Evolutionary conservation across 2,113 vertebrate genomes (phyloP).

Genomic region (Eolophus roseicapilla): DNA sequence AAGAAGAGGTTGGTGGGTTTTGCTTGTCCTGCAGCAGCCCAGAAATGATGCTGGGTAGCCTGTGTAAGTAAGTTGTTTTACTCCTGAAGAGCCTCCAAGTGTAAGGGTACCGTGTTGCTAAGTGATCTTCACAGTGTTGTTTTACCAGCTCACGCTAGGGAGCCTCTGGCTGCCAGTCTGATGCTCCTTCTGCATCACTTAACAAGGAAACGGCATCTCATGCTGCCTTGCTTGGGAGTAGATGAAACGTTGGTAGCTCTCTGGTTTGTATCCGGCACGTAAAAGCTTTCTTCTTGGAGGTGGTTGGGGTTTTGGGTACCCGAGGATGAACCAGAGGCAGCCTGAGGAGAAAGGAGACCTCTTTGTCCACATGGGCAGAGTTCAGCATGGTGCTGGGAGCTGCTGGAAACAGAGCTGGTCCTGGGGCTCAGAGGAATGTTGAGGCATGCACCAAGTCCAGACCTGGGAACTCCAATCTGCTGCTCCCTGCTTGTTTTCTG

Average conservation of each 20-base stretch:
- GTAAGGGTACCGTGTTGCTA: not conserved
- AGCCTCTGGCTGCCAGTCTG: not conserved
- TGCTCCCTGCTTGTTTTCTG: not conserved
- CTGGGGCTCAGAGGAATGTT: not conserved
- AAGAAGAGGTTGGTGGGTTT: not conserved
- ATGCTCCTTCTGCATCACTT: accelerated
- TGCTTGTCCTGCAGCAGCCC: not conserved
- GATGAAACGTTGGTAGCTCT: not conserved
- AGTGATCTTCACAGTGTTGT: not conserved
- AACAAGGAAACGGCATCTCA: not conserved
- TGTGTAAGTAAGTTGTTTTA: not conserved
- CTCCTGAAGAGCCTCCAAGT: not conserved
- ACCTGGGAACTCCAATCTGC: not conserved
- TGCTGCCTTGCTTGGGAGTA: not conserved
- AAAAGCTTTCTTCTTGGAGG: not conserved
- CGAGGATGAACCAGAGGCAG: not conserved
- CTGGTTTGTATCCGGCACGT: not conserved
- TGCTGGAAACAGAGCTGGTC: not conserved
- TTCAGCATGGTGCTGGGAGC: not conserved
- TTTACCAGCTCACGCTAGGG: not conserved
- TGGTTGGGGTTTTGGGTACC: not conserved
- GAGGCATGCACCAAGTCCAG: not conserved
- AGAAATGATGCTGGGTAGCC: not conserved
- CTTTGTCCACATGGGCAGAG: accelerated
- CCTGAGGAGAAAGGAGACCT: not conserved